phyloP scores from a whole-genome alignment of 2,888 invertebrate species.

The Acronicta leporina region DNA sequence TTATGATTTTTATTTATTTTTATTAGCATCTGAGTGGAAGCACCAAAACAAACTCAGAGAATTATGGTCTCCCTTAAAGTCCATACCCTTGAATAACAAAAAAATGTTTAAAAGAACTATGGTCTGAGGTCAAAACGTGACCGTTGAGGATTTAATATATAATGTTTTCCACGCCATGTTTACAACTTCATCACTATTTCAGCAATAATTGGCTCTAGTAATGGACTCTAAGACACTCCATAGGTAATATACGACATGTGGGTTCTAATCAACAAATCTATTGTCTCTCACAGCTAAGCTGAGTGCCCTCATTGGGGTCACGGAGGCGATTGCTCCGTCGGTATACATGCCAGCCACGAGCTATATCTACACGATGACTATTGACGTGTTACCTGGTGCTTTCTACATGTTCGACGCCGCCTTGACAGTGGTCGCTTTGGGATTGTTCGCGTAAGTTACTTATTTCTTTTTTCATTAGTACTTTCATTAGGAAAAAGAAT shows the following conservation, averaged over 20 bases:
- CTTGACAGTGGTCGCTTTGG: constrained; percentile 80
- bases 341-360: constrained; percentile 89
- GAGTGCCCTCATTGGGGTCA: constrained; percentile 88
- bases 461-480: neutral
- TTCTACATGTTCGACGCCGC: constrained; percentile 88
- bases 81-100: no score
- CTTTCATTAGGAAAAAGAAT: neutral
- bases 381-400: constrained; percentile 85
- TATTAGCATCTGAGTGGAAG: no score
- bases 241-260: neutral
- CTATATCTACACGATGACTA: constrained; percentile 85
- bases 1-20: no score
- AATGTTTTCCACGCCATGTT: no score
- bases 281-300: constrained; percentile 77
- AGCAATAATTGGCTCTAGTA: no score
- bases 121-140: no score
- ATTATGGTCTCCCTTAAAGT: no score
- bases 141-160: no score
- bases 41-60: no score
- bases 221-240: no score
- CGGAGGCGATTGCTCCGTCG: constrained; percentile 88
- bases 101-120: no score
- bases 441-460: constrained; percentile 79
- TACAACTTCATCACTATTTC: no score
- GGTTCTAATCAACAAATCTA: neutral